These are phyloP conservation scores for Musca domestica DNA, from an alignment of 1,140 invertebrate species.

Conservation along the genomic window DNA sequence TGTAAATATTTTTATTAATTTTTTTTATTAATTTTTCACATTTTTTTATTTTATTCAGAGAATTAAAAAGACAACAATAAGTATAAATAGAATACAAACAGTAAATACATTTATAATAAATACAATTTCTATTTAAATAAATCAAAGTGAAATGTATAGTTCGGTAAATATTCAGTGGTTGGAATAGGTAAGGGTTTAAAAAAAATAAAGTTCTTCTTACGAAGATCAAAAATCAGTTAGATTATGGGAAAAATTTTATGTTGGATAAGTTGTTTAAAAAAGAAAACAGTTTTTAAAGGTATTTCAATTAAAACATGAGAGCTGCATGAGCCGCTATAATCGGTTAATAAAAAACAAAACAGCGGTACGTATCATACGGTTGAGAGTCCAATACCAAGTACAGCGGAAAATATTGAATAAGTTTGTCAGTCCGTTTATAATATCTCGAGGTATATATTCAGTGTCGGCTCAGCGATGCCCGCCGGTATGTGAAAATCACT, in stretches of 20 bases:
- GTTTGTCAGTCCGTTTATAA: too few species aligned
- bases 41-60: slow-evolving; percentile 14
- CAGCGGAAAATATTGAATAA: too few species aligned
- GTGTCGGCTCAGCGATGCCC: too few species aligned
- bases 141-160: neutral
- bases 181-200: neutral
- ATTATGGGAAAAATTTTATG: too few species aligned
- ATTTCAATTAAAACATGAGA: neutral
- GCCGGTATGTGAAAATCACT: too few species aligned
- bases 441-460: too few species aligned
- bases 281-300: neutral
- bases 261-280: too few species aligned
- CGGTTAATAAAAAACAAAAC: too few species aligned
- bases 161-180: neutral
- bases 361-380: too few species aligned
- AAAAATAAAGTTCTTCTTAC: neutral
- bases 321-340: too few species aligned
- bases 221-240: neutral
- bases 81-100: slow-evolving; percentile 17
- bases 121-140: neutral
- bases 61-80: slow-evolving; percentile 29
- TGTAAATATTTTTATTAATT: slow-evolving; percentile 20
- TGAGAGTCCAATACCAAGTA: too few species aligned
- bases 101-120: slow-evolving; percentile 10
- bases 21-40: slow-evolving; percentile 2